phyloP scores from a whole-genome alignment of 1,140 invertebrate species.

The Brachionus plicatilis region DNA sequence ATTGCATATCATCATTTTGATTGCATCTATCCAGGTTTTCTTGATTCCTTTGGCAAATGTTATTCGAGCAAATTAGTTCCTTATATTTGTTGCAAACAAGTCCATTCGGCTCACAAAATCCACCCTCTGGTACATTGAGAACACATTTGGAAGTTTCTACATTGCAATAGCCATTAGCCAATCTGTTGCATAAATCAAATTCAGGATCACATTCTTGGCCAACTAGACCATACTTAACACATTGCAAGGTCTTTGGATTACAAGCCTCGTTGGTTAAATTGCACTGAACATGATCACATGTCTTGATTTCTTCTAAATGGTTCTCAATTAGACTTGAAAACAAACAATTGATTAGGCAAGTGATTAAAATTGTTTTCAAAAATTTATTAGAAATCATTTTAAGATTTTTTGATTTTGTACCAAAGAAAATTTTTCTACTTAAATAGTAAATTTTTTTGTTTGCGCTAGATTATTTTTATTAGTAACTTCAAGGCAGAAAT shows the following conservation, averaged over 20 bases:
- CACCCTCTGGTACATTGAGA: not conserved
- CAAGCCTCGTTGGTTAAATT: not conserved
- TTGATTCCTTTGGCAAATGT: not conserved
- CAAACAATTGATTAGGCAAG: not conserved
- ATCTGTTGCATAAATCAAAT: not conserved
- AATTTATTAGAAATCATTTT: not conserved
- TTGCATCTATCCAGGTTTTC: not conserved
- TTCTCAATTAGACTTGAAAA: not conserved
- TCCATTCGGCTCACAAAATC: not conserved
- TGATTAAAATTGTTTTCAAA: not conserved
- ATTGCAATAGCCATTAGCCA: not conserved
- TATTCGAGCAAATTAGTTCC: not conserved
- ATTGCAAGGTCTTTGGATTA: not conserved
- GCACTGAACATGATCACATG: not conserved
- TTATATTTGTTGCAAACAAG: not conserved
- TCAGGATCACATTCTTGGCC: not conserved
- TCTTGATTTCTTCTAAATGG: not conserved
- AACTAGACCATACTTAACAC: not conserved
- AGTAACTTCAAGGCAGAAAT: not conserved
- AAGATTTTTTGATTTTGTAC: not conserved
- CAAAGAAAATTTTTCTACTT: not conserved
- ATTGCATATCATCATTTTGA: not conserved
- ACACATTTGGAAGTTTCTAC: not conserved
- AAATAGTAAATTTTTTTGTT: not conserved
- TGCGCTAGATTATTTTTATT: not conserved